Evolutionary conservation across 2,888 invertebrate species (phyloP).

Genomic region (Apodemia hepburni): DNA sequence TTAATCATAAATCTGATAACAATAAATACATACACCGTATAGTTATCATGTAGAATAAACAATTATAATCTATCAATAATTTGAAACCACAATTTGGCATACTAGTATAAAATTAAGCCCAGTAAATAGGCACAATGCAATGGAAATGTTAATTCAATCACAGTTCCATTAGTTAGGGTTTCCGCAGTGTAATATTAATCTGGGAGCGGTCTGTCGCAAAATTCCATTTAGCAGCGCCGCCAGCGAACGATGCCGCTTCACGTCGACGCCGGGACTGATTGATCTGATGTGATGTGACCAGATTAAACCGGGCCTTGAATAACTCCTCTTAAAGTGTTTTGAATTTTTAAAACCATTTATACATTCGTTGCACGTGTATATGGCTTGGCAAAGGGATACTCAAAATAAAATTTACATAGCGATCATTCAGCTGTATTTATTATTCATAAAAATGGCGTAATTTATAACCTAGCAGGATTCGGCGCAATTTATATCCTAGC

Average conservation of each 20-base stretch:
- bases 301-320: constrained; percentile 31
- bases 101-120: constrained; percentile 11
- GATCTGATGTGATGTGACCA: constrained; percentile 39
- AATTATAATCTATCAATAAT: neutral
- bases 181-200: constrained; percentile 54
- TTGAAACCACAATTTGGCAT: constrained; percentile 17
- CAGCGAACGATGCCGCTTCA: constrained; percentile 41
- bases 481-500: no score
- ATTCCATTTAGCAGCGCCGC: constrained; percentile 58
- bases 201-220: constrained; percentile 53
- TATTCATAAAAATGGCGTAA: no score
- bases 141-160: constrained; percentile 54
- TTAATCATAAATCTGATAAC: neutral
- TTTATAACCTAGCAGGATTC: no score
- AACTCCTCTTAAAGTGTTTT: constrained; percentile 24
- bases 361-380: neutral
- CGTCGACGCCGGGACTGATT: constrained; percentile 53
- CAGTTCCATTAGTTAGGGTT: constrained; percentile 48
- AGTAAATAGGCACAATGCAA: constrained; percentile 36
- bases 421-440: neutral
- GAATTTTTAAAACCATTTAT: constrained; percentile 19
- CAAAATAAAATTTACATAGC: neutral
- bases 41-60: neutral
- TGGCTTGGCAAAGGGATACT: neutral
- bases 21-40: neutral